Percentiles rank a stretch among this genome's conserved stretches.
phyloP scores from a whole-genome alignment of 2,797 vertebrate species.

The Eospalax fontanierii region DNA sequence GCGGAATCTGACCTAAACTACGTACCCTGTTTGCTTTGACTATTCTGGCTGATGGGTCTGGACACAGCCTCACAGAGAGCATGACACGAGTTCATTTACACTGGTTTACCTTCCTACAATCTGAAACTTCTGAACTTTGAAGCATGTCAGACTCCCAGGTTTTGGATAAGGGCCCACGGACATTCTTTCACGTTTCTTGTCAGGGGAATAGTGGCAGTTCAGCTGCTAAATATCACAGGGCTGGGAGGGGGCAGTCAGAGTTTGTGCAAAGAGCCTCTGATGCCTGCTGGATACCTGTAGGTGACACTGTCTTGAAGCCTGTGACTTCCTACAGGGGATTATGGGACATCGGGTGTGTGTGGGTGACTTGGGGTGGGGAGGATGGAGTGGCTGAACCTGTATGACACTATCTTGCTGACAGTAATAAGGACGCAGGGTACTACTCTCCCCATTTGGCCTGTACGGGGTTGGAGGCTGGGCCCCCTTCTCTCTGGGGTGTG shows the following conservation, averaged over 20 bases:
- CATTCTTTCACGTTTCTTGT: not conserved
- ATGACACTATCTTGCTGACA: not conserved
- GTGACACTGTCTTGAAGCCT: not conserved
- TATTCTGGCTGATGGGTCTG: not conserved
- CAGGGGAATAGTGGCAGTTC: not conserved
- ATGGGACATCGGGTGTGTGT: fast-evolving
- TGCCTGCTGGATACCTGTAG: not conserved
- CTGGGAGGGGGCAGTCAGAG: not conserved
- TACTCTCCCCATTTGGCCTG: not conserved
- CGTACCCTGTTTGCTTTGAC: not conserved
- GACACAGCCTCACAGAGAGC: not conserved
- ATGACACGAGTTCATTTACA: fast-evolving
- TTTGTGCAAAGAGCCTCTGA: not conserved
- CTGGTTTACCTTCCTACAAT: not conserved
- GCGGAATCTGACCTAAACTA: slow-evolving; percentile 11
- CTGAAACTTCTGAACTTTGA: not conserved
- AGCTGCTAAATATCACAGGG: not conserved
- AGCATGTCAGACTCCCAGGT: not conserved
- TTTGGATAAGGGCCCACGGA: not conserved
- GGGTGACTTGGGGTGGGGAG: not conserved
- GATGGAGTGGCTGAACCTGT: not conserved
- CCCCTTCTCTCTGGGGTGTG: not conserved
- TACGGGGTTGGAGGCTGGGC: too few relatives aligned
- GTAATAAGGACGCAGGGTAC: not conserved
- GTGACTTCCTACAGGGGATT: not conserved